A percentile compares a stretch with the other conserved stretches of the same genome.
Conservation (phyloP, 2,113 vertebrate species). For the Scopus umbretta region DNA sequence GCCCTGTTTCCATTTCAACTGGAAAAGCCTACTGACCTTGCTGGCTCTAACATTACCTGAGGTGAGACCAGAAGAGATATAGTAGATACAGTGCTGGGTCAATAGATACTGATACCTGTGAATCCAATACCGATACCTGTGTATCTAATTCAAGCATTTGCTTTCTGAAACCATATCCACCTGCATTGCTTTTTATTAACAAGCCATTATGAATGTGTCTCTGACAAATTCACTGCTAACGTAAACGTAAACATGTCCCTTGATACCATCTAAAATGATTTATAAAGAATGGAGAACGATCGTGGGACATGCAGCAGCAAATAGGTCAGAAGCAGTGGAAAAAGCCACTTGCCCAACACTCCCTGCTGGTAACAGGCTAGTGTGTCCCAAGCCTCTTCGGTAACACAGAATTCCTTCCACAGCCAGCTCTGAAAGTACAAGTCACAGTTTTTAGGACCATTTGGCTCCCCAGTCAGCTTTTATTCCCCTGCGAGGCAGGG, state of each 20-base stretch:
- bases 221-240: not conserved
- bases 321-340: not conserved
- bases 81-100: conserved; percentile 45
- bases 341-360: not conserved
- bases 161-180: conserved; percentile 53
- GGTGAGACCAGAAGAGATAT: conserved; percentile 45
- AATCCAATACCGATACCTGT: conserved; percentile 52
- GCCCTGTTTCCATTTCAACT: conserved; percentile 55
- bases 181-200: conserved; percentile 22
- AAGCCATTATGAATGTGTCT: not conserved
- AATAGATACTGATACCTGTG: conserved; percentile 47
- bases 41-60: conserved; percentile 43
- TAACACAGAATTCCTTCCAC: not conserved
- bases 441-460: not conserved
- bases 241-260: not conserved
- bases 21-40: conserved; percentile 40
- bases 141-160: conserved; percentile 57
- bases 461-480: not conserved
- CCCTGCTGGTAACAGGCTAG: not conserved
- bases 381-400: not conserved
- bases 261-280: not conserved
- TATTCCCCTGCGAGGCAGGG: not conserved
- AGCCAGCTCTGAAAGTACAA: not conserved
- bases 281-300: not conserved
- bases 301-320: not conserved